Percentiles rank a stretch among this genome's conserved stretches.
phyloP scores from a whole-genome alignment of 2,888 invertebrate genomes.

The Torymus texanus region DNA sequence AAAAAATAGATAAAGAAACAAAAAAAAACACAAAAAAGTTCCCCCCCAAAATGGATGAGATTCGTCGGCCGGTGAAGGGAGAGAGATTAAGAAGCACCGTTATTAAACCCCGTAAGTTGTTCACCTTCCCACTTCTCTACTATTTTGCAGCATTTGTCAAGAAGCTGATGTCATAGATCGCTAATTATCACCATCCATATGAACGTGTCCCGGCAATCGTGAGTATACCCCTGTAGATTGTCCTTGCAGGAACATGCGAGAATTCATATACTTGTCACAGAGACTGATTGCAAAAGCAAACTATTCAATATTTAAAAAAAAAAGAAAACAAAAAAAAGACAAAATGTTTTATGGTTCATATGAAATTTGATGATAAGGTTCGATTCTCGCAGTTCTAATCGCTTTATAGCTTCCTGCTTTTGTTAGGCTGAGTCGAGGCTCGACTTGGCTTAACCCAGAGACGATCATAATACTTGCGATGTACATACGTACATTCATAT shows the following conservation, averaged over 20 bases:
- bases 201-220: slow-evolving; percentile 65
- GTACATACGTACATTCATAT: too few species aligned
- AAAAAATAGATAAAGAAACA: background rate
- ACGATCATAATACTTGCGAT: too few species aligned
- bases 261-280: background rate
- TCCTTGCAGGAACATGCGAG: slow-evolving; percentile 11
- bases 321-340: background rate
- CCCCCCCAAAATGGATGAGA: background rate
- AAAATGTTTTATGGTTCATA: too few species aligned
- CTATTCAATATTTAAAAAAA: background rate
- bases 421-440: slow-evolving; percentile 17
- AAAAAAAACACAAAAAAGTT: background rate
- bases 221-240: slow-evolving; percentile 68
- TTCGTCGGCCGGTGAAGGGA: background rate
- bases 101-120: slow-evolving; percentile 58
- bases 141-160: slow-evolving; percentile 86
- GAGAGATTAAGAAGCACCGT: background rate
- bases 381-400: too few species aligned
- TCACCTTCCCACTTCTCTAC: slow-evolving; percentile 67
- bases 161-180: slow-evolving; percentile 83
- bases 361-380: too few species aligned
- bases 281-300: background rate
- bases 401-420: slow-evolving; percentile 40
- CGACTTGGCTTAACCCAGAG: too few species aligned
- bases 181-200: slow-evolving; percentile 53